Conservation (phyloP, 1,140 invertebrate genomes). For the Leptinotarsa texana region DNA sequence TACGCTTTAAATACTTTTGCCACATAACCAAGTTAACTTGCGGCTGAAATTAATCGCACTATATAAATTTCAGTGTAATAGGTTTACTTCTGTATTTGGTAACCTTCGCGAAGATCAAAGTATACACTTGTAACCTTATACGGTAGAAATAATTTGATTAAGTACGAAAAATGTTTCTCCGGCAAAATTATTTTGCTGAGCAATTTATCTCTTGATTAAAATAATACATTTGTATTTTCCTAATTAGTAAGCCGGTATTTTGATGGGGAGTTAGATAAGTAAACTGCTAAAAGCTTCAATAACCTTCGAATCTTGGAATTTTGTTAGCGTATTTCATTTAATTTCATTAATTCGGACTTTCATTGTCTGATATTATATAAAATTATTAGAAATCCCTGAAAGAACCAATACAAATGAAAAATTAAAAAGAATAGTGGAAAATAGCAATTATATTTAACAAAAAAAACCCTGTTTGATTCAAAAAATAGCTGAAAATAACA, state of each 20-base stretch:
- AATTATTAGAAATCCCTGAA: no score
- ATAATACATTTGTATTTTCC: background rate
- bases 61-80: slow-evolving; percentile 15
- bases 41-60: slow-evolving; percentile 1
- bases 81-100: slow-evolving; percentile 11
- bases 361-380: no score
- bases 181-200: background rate
- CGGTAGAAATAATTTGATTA: slow-evolving; percentile 2
- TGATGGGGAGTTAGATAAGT: background rate
- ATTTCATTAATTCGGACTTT: no score
- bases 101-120: slow-evolving; percentile 4
- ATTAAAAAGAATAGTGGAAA: no score
- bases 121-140: background rate
- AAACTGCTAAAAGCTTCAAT: no score
- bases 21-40: background rate
- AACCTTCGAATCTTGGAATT: no score
- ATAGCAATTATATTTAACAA: no score
- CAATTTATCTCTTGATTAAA: background rate
- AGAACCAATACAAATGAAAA: no score
- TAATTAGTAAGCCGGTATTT: background rate
- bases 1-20: background rate
- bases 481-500: no score
- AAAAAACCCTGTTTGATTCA: no score
- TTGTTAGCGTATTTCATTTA: no score
- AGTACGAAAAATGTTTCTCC: background rate